Conservation (phyloP, 2,888 invertebrate genomes). For the Sinotaia quadrata region DNA sequence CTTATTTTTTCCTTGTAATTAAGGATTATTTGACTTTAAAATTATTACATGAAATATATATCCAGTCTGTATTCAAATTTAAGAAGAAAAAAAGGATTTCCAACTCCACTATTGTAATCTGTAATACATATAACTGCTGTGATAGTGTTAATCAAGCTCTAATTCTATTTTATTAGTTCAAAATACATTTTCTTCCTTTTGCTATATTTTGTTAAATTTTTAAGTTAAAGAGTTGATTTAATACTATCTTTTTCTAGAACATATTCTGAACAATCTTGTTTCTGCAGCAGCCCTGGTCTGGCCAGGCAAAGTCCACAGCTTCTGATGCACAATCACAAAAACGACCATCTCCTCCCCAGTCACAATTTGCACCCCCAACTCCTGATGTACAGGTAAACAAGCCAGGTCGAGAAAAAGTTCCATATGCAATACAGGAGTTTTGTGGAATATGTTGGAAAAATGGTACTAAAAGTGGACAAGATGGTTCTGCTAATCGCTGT, state of each 20-base stretch:
- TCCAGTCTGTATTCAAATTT: no score
- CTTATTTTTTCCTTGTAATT: no score
- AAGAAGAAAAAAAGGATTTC: no score
- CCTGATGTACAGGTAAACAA: neutral
- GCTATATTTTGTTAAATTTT: neutral
- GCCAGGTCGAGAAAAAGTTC: constrained; percentile 33
- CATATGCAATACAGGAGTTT: constrained; percentile 52
- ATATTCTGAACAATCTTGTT: neutral
- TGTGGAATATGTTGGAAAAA: constrained; percentile 64
- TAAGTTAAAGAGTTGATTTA: neutral
- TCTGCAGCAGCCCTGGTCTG: neutral
- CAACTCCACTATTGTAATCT: no score
- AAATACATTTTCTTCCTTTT: neutral
- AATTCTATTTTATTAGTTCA: neutral
- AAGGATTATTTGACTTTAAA: no score
- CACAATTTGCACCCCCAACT: constrained; percentile 10
- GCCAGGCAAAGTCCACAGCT: neutral
- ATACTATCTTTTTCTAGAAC: no score
- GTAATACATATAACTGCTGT: no score
- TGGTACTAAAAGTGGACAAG: constrained; percentile 53
- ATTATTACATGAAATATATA: no score
- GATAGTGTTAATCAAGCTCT: no score
- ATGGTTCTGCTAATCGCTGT: constrained; percentile 54
- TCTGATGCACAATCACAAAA: neutral
- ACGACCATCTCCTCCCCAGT: constrained; percentile 11